phyloP scores from a whole-genome alignment of 2,113 vertebrate species.

The Miniopterus natalensis region DNA sequence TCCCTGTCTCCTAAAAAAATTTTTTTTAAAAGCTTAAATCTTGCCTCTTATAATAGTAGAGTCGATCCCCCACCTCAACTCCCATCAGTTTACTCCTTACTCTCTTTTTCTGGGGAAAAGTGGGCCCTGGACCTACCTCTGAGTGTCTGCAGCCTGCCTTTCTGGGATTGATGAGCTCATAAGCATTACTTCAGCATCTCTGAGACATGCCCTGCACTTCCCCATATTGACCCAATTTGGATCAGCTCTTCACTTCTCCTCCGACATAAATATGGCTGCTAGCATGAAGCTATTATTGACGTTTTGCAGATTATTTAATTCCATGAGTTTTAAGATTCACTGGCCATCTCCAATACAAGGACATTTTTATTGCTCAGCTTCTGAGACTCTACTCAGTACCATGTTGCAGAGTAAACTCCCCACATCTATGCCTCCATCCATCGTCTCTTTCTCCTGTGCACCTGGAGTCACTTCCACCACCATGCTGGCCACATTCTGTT shows the following conservation, averaged over 20 bases:
- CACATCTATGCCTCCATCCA: not conserved
- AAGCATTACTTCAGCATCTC: not conserved
- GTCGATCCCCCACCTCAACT: not conserved
- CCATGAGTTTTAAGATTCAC: not conserved
- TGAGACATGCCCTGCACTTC: not conserved
- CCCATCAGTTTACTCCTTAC: not conserved
- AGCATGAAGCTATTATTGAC: not conserved
- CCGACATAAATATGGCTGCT: not conserved
- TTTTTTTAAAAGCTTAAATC: not conserved
- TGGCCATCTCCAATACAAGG: not conserved
- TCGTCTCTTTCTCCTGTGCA: not conserved
- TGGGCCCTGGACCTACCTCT: not conserved
- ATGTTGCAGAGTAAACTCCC: not conserved
- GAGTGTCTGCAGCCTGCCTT: not conserved
- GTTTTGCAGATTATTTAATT: not conserved
- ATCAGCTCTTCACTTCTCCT: not conserved
- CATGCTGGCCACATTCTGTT: not conserved
- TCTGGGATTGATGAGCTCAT: not conserved
- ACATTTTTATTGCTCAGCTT: not conserved
- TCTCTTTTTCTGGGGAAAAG: not conserved
- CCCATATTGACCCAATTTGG: not conserved
- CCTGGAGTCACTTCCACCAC: not conserved
- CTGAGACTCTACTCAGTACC: not conserved
- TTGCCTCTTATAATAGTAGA: not conserved
- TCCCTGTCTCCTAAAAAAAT: not conserved